Conservation (phyloP, 1,140 invertebrate genomes). For the Dermatophagoides farinae region DNA sequence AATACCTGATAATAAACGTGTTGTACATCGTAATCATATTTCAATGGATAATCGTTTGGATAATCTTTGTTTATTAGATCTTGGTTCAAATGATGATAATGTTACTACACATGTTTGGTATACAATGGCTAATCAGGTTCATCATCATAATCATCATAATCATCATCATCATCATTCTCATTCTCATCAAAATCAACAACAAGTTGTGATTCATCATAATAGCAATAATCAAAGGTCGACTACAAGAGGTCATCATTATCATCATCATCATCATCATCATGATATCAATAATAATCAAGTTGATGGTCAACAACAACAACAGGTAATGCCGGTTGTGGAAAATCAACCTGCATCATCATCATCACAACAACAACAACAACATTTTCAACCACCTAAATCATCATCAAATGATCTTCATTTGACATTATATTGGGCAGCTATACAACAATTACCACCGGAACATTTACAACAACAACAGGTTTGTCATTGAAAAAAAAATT, state of each 20-base stretch:
- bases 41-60: slow-evolving; percentile 33
- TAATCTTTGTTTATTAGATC: slow-evolving; percentile 27
- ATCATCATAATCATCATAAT: background rate
- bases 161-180: background rate
- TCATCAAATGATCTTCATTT: slow-evolving; percentile 23
- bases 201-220: background rate
- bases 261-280: slow-evolving; percentile 15
- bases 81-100: background rate
- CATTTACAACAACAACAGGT: slow-evolving; percentile 7
- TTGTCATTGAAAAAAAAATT: no score
- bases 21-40: slow-evolving; percentile 30
- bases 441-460: slow-evolving; percentile 30
- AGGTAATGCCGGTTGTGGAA: background rate
- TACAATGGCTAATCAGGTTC: background rate
- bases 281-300: background rate
- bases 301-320: background rate
- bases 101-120: background rate
- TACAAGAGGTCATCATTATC: slow-evolving; percentile 1
- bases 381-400: background rate
- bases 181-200: no score
- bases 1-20: slow-evolving; percentile 29
- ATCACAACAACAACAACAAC: background rate
- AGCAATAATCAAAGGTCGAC: background rate
- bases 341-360: background rate
- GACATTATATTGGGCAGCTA: slow-evolving; percentile 33